Evolutionary conservation across 2,113 vertebrate species (phyloP).

Genomic region (Neomonachus schauinslandi): DNA sequence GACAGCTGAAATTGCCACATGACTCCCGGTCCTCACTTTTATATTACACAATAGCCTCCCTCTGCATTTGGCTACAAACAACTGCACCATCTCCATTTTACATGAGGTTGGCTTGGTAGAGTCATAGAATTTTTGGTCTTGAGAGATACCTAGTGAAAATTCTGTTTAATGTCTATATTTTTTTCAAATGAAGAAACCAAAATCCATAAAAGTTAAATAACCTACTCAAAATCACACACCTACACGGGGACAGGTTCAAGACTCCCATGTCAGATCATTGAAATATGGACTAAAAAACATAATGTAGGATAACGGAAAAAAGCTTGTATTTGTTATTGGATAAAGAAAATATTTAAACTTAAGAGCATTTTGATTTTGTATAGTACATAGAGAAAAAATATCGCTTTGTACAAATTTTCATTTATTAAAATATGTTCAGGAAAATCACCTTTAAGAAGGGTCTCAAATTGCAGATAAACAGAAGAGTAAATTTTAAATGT

Average conservation of each 20-base stretch:
- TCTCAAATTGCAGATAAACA: not conserved
- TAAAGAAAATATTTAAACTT: not conserved
- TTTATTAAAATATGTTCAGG: not conserved
- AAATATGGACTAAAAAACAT: not conserved
- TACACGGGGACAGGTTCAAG: not conserved
- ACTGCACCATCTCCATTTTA: not conserved
- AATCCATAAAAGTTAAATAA: not conserved
- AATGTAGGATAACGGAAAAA: not conserved
- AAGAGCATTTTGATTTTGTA: not conserved
- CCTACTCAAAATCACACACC: not conserved
- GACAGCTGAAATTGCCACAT: not conserved
- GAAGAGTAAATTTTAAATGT: not conserved
- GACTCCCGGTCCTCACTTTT: not conserved
- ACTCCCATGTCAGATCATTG: not conserved
- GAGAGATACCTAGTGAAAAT: not conserved
- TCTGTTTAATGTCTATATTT: not conserved
- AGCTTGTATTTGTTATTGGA: not conserved
- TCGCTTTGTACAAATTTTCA: not conserved
- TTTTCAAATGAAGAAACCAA: not conserved
- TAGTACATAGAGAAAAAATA: not conserved
- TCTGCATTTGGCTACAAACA: not conserved
- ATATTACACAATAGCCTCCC: not conserved
- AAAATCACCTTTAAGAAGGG: not conserved
- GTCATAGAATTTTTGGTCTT: conserved; percentile 15
- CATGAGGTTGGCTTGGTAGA: not conserved